These are phyloP conservation scores for Mechanitis messenoides DNA, from an alignment of 2,888 invertebrate genomes.

Conservation along the genomic window DNA sequence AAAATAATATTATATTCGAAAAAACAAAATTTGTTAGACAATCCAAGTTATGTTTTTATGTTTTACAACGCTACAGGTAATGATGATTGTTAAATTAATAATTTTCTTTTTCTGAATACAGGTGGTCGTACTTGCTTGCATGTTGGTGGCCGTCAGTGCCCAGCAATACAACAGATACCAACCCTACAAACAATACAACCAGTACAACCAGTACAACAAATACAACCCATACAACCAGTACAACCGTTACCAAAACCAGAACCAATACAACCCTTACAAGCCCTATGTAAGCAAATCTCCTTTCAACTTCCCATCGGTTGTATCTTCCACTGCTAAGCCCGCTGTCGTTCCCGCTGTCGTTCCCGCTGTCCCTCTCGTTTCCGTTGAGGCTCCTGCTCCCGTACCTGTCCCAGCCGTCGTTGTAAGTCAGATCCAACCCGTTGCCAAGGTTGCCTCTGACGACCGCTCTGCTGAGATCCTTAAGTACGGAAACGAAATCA, in stretches of 20 bases:
- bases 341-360: conserved; percentile 33
- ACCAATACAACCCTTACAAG: conserved; percentile 20
- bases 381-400: conserved; percentile 9
- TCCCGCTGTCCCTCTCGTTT: conserved; percentile 23
- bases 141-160: conserved; percentile 52
- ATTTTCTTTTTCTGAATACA: conserved; percentile 23
- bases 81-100: conserved; percentile 10
- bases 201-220: conserved; percentile 22
- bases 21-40: conserved; percentile 7
- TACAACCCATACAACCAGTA: conserved; percentile 22
- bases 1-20: conserved; percentile 19
- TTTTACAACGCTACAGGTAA: conserved; percentile 10
- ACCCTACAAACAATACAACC: conserved; percentile 25
- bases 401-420: conserved; percentile 18
- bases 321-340: conserved; percentile 26
- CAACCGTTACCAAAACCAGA: conserved; percentile 13
- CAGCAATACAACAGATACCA: conserved; percentile 35
- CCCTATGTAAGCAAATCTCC: conserved; percentile 27
- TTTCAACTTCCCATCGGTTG: conserved; percentile 20
- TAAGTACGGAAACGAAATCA: conserved; percentile 56
- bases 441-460: conserved; percentile 30
- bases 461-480: conserved; percentile 46
- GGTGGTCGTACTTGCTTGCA: conserved; percentile 43
- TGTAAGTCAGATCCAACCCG: conserved; percentile 35
- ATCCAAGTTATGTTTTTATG: conserved; percentile 5